Evolutionary conservation across 2,797 vertebrate genomes (phyloP).

Genomic region (Gymnothorax reevesii): DNA sequence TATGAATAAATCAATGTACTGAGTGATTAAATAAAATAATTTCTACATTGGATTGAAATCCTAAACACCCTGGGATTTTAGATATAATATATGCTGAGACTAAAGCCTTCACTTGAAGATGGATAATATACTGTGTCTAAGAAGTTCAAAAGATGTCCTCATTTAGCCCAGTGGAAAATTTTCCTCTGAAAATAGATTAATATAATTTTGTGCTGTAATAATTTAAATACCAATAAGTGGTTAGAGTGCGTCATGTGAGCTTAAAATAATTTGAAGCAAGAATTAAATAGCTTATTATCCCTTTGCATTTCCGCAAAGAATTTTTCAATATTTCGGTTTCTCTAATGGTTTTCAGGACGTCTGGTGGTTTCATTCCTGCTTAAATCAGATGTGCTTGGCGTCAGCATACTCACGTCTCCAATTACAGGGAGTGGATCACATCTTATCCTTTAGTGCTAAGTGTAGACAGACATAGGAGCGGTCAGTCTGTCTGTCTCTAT

Average conservation of each 20-base stretch:
- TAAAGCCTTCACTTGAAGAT: conserved; percentile 55
- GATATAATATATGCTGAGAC: conserved; percentile 9
- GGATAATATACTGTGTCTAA: conserved; percentile 73
- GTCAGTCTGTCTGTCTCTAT: neutral
- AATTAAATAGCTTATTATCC: conserved; percentile 84
- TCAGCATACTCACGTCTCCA: conserved; percentile 76
- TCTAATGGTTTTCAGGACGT: conserved; percentile 57
- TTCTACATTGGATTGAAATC: conserved; percentile 16
- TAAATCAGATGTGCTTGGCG: conserved; percentile 66
- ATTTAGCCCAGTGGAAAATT: conserved; percentile 75
- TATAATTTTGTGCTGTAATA: conserved; percentile 80
- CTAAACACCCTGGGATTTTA: conserved; percentile 31
- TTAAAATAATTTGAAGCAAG: conserved; percentile 80
- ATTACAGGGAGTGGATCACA: conserved; percentile 69
- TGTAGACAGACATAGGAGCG: neutral
- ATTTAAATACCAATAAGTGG: conserved; percentile 81
- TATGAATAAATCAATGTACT: neutral
- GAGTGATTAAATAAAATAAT: conserved; percentile 9
- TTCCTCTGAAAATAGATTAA: conserved; percentile 81
- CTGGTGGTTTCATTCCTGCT: conserved; percentile 66
- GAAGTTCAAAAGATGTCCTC: conserved; percentile 77
- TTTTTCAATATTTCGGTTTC: conserved; percentile 28
- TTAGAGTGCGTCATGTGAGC: conserved; percentile 76
- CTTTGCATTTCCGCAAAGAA: conserved; percentile 72
- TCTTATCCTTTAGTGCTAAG: conserved; percentile 66